Conservation (phyloP, 1,140 invertebrate genomes). For the Pseudomyrmex concolor region DNA sequence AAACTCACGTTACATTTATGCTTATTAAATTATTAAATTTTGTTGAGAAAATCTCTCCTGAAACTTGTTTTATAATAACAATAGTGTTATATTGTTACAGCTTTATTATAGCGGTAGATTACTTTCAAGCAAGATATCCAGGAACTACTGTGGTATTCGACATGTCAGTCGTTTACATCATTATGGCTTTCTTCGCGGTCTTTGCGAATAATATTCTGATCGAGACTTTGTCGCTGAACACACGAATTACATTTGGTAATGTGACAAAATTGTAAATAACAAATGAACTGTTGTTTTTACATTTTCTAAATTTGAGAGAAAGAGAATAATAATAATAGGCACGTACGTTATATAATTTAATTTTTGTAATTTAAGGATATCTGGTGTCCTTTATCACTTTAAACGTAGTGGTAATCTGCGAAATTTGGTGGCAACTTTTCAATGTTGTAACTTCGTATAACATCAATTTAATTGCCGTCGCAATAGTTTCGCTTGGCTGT, state of each 20-base stretch:
- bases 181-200: slow-evolving; percentile 94
- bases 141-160: slow-evolving; percentile 94
- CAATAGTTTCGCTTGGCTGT: slow-evolving; percentile 94
- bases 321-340: background rate
- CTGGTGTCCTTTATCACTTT: slow-evolving; percentile 92
- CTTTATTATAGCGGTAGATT: slow-evolving; percentile 96
- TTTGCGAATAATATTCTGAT: slow-evolving; percentile 94
- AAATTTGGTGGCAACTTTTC: slow-evolving; percentile 94
- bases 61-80: background rate
- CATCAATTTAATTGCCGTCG: slow-evolving; percentile 93
- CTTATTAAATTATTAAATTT: background rate
- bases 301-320: background rate
- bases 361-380: slow-evolving; percentile 87
- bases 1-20: background rate
- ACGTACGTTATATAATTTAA: background rate
- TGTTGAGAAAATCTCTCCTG: background rate
- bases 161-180: slow-evolving; percentile 95
- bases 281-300: background rate
- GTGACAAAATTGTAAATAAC: slow-evolving; percentile 50
- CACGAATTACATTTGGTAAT: slow-evolving; percentile 93
- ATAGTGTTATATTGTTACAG: slow-evolving; percentile 84
- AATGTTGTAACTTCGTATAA: slow-evolving; percentile 89
- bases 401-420: slow-evolving; percentile 92
- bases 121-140: slow-evolving; percentile 93
- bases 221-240: slow-evolving; percentile 92